Evolutionary conservation across 2,797 vertebrate genomes (phyloP).

Genomic region (Chiloscyllium punctatum): DNA sequence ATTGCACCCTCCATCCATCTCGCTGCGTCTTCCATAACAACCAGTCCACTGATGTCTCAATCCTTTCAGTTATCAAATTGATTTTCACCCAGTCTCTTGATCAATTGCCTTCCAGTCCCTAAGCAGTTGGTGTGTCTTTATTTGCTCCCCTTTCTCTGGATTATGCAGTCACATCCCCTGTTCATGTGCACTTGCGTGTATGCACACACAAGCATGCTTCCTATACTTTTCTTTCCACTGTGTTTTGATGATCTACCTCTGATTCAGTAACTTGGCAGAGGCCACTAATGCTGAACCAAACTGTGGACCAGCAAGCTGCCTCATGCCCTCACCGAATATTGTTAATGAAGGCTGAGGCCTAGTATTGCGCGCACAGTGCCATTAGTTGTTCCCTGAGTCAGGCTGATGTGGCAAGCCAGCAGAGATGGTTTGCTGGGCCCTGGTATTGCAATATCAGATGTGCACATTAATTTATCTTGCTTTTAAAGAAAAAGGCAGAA

Average conservation of each 20-base stretch:
- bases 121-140: not conserved
- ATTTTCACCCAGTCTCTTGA: not conserved
- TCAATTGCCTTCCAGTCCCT: not conserved
- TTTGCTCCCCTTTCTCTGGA: not conserved
- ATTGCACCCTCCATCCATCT: no score
- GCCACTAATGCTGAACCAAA: not conserved
- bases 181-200: no score
- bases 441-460: not conserved
- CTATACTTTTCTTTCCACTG: no score
- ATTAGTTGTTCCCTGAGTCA: not conserved
- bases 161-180: not conserved
- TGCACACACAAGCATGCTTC: no score
- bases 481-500: not conserved
- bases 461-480: not conserved
- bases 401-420: no score
- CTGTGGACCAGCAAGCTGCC: not conserved
- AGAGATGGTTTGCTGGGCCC: not conserved
- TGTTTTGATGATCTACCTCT: no score
- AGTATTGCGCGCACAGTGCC: not conserved
- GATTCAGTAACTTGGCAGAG: not conserved
- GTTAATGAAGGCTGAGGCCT: not conserved
- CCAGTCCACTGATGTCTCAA: not conserved
- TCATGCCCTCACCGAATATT: not conserved
- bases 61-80: not conserved
- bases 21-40: no score